phyloP scores from a whole-genome alignment of 2,797 vertebrate species.

The Malurus splendens region DNA sequence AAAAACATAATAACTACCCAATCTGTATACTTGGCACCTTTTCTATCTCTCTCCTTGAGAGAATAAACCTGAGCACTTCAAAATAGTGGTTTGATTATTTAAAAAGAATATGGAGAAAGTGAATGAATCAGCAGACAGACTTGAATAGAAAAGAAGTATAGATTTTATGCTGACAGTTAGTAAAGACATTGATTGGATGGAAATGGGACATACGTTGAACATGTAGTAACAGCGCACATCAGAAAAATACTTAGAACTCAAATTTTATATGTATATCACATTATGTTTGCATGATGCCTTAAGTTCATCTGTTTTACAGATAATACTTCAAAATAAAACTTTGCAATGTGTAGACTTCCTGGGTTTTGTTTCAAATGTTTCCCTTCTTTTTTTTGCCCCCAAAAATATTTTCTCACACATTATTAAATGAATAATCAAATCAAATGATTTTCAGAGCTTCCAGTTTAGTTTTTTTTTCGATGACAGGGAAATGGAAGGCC shows the following conservation, averaged over 20 bases:
- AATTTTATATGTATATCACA: accelerated
- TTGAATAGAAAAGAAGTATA: neutral
- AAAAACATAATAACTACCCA: neutral
- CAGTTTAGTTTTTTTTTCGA: neutral
- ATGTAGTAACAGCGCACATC: neutral
- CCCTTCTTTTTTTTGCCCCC: accelerated
- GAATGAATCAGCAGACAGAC: neutral
- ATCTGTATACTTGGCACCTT: neutral
- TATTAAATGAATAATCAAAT: neutral
- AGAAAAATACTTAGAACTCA: neutral
- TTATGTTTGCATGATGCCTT: neutral
- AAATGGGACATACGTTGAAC: neutral
- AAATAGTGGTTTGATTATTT: neutral
- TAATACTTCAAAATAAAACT: neutral
- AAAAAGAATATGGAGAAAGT: neutral
- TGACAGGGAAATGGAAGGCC: neutral
- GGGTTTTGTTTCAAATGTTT: neutral
- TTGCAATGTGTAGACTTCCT: neutral
- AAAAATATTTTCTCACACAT: neutral
- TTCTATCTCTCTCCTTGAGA: neutral
- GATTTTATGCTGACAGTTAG: neutral
- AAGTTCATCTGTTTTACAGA: neutral
- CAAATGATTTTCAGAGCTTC: neutral
- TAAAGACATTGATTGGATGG: neutral
- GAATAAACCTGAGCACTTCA: neutral